Percentiles rank a stretch among this genome's conserved stretches.
Conservation (phyloP, 2,113 vertebrate species). For the Conger conger region DNA sequence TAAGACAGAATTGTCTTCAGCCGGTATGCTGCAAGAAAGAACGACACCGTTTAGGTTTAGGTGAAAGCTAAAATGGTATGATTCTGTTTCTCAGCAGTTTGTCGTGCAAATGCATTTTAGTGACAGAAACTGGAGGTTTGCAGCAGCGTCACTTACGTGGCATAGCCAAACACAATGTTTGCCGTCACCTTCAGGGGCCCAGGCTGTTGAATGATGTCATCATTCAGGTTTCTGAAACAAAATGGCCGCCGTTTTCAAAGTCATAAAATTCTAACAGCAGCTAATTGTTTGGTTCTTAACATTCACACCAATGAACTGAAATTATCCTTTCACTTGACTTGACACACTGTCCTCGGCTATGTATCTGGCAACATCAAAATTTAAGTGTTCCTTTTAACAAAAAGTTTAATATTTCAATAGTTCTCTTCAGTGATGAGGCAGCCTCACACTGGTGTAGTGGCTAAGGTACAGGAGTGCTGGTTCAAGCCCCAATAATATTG, state of each 20-base stretch:
- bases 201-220: constrained; percentile 71
- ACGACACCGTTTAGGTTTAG: background rate
- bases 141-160: constrained; percentile 72
- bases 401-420: too few species aligned
- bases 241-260: constrained; percentile 5
- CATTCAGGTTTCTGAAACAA: constrained; percentile 74
- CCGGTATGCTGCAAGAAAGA: too few species aligned
- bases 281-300: background rate
- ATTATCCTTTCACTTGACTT: background rate
- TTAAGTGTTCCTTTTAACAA: too few species aligned
- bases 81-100: background rate
- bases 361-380: background rate
- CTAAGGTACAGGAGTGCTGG: too few species aligned
- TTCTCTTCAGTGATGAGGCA: too few species aligned
- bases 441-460: too few species aligned
- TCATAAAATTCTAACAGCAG: background rate
- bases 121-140: background rate
- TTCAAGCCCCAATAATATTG: too few species aligned
- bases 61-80: background rate
- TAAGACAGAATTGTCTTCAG: too few species aligned
- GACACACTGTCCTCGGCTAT: background rate
- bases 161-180: constrained; percentile 85
- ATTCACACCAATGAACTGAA: background rate
- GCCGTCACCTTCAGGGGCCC: constrained; percentile 78
- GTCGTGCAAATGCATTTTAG: background rate